Conservation (phyloP, 1,140 invertebrate species). For the Monochamus saltuarius region DNA sequence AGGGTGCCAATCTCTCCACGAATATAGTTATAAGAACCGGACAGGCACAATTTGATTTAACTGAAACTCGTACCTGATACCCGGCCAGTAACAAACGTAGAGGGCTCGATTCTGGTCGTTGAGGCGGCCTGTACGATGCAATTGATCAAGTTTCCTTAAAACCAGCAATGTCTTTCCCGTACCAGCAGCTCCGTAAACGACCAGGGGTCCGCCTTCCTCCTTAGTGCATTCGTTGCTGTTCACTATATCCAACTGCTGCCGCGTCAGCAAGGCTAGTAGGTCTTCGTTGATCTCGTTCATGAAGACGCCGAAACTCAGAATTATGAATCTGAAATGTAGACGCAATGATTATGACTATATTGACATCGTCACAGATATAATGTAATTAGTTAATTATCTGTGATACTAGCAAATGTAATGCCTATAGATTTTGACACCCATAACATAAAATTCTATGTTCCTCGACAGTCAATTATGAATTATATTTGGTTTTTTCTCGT, state of each 20-base stretch:
- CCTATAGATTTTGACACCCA: too few species aligned
- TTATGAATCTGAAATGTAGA: conserved; percentile 43
- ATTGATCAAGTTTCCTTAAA: conserved; percentile 46
- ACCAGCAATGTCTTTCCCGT: conserved; percentile 50
- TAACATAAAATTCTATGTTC: too few species aligned
- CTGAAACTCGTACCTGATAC: conserved; percentile 41
- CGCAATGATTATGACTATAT: background rate
- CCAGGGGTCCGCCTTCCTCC: conserved; percentile 32
- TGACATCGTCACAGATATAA: too few species aligned
- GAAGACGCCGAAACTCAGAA: conserved; percentile 50
- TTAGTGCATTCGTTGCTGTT: conserved; percentile 32
- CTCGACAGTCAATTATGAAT: too few species aligned
- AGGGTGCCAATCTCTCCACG: too few species aligned
- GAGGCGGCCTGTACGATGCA: conserved; percentile 41
- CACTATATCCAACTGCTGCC: conserved; percentile 46
- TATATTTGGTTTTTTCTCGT: too few species aligned
- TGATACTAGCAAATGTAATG: too few species aligned
- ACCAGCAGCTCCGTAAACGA: conserved; percentile 50
- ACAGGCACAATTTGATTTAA: too few species aligned
- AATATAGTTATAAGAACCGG: too few species aligned
- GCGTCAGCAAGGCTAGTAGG: conserved; percentile 47
- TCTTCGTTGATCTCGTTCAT: conserved; percentile 49
- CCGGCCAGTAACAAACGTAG: conserved; percentile 52
- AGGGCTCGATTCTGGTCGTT: conserved; percentile 46
- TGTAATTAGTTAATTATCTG: too few species aligned